Conservation (phyloP, 1,140 invertebrate species). For the Apolygus lucorum region DNA sequence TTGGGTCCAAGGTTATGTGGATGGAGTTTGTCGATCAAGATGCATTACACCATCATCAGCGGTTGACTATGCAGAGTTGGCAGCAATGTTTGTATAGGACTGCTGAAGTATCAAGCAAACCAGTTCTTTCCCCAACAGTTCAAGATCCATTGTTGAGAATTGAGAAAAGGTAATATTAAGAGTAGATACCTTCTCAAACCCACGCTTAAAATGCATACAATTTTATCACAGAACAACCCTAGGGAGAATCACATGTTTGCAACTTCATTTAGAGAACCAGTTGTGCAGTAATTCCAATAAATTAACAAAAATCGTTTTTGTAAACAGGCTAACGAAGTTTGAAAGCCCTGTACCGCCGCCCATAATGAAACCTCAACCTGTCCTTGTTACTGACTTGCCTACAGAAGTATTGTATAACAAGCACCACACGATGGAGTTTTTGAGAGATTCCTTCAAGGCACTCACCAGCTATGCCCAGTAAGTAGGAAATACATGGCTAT, state of each 20-base stretch:
- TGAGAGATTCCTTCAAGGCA: slow-evolving; percentile 46
- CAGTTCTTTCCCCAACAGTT: slow-evolving; percentile 20
- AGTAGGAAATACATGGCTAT: no score
- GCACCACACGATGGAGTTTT: slow-evolving; percentile 35
- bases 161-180: neutral
- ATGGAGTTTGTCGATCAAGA: slow-evolving; percentile 56
- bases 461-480: slow-evolving; percentile 51
- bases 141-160: slow-evolving; percentile 28
- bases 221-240: no score
- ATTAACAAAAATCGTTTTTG: neutral
- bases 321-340: slow-evolving; percentile 46
- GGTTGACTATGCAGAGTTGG: slow-evolving; percentile 45
- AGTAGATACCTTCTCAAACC: no score
- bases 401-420: slow-evolving; percentile 35
- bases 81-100: slow-evolving; percentile 33
- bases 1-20: slow-evolving; percentile 47
- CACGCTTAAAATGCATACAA: no score
- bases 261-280: no score
- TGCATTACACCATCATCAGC: slow-evolving; percentile 44
- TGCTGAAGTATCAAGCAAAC: neutral
- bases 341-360: slow-evolving; percentile 49
- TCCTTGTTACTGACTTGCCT: slow-evolving; percentile 36
- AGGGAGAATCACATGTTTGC: no score
- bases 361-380: slow-evolving; percentile 36
- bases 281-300: slow-evolving; percentile 24